phyloP scores from a whole-genome alignment of 92 coral and sea anemone genomes.

The Epizoanthus stellaris region DNA sequence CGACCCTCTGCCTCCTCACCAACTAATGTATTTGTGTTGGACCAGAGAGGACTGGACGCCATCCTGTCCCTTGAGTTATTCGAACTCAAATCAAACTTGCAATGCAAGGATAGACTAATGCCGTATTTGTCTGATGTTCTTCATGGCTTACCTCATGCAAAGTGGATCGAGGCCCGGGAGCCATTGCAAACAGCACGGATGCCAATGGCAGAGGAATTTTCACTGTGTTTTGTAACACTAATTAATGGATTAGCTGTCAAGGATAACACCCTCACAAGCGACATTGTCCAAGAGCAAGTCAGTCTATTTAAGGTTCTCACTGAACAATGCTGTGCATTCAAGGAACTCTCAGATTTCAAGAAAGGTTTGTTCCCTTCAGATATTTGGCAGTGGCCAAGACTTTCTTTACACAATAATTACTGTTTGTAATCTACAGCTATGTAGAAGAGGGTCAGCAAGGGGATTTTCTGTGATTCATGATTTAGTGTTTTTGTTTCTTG shows the following conservation, averaged over 20 bases:
- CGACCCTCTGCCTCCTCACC: slow-evolving; percentile 64
- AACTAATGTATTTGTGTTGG: slow-evolving; percentile 59
- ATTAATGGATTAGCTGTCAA: slow-evolving; percentile 82
- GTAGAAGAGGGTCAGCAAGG: too few relatives aligned
- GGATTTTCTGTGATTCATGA: too few relatives aligned
- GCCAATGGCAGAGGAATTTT: slow-evolving; percentile 91
- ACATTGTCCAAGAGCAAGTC: slow-evolving; percentile 70
- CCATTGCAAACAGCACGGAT: slow-evolving; percentile 47
- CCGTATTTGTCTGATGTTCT: slow-evolving; percentile 90
- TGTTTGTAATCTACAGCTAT: neutral
- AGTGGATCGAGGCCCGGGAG: slow-evolving; percentile 84
- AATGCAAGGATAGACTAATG: slow-evolving; percentile 85
- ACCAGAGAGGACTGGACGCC: slow-evolving; percentile 92
- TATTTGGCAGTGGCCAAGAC: too few relatives aligned
- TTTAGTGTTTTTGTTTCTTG: too few relatives aligned
- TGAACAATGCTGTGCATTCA: slow-evolving; percentile 72
- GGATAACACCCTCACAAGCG: slow-evolving; percentile 67
- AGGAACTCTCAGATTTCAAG: slow-evolving; percentile 67
- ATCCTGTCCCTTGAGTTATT: slow-evolving; percentile 85
- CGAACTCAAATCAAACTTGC: slow-evolving; percentile 83
- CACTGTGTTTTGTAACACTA: slow-evolving; percentile 87
- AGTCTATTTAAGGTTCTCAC: slow-evolving; percentile 72
- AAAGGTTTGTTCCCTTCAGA: slow-evolving; percentile 68
- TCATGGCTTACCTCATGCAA: slow-evolving; percentile 77
- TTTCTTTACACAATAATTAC: neutral